phyloP scores from a whole-genome alignment of 1,140 invertebrate species.

The Apis cerana region DNA sequence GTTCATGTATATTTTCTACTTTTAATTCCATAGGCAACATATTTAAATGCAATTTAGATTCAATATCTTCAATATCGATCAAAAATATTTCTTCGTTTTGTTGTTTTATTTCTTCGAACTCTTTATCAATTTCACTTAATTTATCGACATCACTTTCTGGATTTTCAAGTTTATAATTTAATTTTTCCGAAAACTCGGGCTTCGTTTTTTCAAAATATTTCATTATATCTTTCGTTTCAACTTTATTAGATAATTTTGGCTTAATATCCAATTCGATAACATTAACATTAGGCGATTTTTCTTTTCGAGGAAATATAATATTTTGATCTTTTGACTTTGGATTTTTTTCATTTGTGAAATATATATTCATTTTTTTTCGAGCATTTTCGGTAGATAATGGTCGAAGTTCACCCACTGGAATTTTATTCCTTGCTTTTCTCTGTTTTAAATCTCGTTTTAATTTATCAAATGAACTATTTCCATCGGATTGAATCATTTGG shows the following conservation, averaged over 20 bases:
- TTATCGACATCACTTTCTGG: slow-evolving; percentile 5
- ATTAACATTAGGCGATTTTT: slow-evolving; percentile 35
- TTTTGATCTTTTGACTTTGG: neutral
- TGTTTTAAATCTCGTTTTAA: slow-evolving; percentile 73
- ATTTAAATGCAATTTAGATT: slow-evolving; percentile 9
- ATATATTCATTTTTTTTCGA: slow-evolving; percentile 73
- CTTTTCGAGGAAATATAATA: neutral
- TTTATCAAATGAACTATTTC: slow-evolving; percentile 67
- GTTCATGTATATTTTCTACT: neutral
- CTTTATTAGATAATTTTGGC: slow-evolving; percentile 72
- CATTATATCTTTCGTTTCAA: slow-evolving; percentile 72
- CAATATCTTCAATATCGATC: neutral
- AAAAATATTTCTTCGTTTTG: neutral
- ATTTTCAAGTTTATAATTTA: neutral
- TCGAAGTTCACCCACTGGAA: slow-evolving; percentile 63
- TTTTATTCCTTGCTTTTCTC: slow-evolving; percentile 73
- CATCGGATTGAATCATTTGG: slow-evolving; percentile 24
- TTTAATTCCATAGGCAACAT: neutral
- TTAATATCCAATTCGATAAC: slow-evolving; percentile 69
- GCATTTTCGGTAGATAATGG: slow-evolving; percentile 74
- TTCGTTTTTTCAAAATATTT: slow-evolving; percentile 73
- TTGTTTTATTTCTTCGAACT: slow-evolving; percentile 50
- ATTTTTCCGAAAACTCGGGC: slow-evolving; percentile 12
- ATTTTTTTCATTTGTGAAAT: slow-evolving; percentile 64
- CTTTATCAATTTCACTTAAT: slow-evolving; percentile 18